phyloP scores from a whole-genome alignment of 2,113 vertebrate species.

The Dascyllus trimaculatus region DNA sequence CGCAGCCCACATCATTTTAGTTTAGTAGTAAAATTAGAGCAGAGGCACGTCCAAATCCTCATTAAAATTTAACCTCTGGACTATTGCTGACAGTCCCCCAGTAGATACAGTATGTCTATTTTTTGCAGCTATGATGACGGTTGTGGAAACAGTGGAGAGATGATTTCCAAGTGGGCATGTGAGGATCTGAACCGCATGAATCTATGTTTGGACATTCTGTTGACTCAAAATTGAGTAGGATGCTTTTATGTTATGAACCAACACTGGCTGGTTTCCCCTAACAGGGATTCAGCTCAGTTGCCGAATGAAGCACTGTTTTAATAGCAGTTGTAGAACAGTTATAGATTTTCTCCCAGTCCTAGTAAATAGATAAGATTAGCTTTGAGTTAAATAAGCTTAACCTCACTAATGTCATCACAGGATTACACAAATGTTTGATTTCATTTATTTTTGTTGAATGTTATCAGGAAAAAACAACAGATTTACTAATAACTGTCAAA shows the following conservation, averaged over 20 bases:
- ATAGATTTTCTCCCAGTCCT: too few relatives aligned
- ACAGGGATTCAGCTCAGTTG: not conserved
- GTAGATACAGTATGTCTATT: constrained; percentile 21
- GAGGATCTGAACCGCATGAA: constrained; percentile 17
- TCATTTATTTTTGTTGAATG: too few relatives aligned
- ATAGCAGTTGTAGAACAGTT: not conserved
- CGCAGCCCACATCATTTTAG: constrained; percentile 31
- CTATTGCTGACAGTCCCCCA: constrained; percentile 36
- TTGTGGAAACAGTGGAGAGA: constrained; percentile 18
- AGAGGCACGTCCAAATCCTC: constrained; percentile 44
- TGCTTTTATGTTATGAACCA: constrained; percentile 7
- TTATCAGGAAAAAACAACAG: too few relatives aligned
- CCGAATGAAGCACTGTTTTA: not conserved
- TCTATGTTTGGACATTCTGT: constrained; percentile 18
- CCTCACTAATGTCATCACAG: too few relatives aligned
- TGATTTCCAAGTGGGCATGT: not conserved
- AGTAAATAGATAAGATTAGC: too few relatives aligned
- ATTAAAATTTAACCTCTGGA: constrained; percentile 57
- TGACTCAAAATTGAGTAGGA: constrained; percentile 15
- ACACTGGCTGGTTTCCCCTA: not conserved
- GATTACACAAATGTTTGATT: too few relatives aligned
- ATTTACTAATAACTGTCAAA: too few relatives aligned
- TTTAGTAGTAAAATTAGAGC: constrained; percentile 39
- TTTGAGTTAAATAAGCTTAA: too few relatives aligned
- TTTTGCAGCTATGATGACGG: constrained; percentile 18